Evolutionary conservation across 2,888 invertebrate genomes (phyloP), one percentile per base, ranked within the genome.

Genomic region (Ornithoptera priamus): DNA sequence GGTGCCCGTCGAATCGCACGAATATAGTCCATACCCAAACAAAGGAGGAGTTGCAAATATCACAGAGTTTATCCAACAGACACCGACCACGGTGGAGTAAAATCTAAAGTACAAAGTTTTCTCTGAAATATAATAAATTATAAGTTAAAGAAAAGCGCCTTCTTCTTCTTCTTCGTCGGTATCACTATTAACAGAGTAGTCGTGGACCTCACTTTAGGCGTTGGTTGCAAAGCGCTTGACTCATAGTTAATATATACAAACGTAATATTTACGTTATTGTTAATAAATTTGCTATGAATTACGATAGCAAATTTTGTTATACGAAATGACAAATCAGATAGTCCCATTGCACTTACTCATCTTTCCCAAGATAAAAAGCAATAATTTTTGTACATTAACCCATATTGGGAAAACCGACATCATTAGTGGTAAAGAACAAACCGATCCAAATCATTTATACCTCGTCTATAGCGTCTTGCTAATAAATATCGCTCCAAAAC

Each of bases 401-500:
- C 30, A 30, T 30, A 30, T 30, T 30, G 30, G 30, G 30, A 30
- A 30, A 30, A 30, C 30, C 30, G 30, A 30, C 30, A 3, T 22
- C 22, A 24, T 24, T 24, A 24, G 4, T 4, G 24, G 24, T 24
- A 4, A 4, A 50, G 17, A 50, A 50, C 17, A 17, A 50, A 12
- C 50, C 15, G 15, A 15, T 4, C 5, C 15, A 30, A 46, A 46
- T 24, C 57, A 59, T 18, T 81, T 84, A 74, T 72, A 93, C 93
- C 93, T 80, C 87, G 85, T 81, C 88, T 89, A 78, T 87, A 89
- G 73, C 83, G 86, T 80, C 83, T 89, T 69, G 89, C 90, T 80
- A 90, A 78, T 75, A 93, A 80, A 85, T 92, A 93, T 78, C 94
- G 85, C 79, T 94, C 94, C 77, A 93, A 76, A 75, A 93, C 89